Base-by-base conservation (phyloP, 2,888 invertebrate genomes). In the Tromatobia lineatoria region DNA sequence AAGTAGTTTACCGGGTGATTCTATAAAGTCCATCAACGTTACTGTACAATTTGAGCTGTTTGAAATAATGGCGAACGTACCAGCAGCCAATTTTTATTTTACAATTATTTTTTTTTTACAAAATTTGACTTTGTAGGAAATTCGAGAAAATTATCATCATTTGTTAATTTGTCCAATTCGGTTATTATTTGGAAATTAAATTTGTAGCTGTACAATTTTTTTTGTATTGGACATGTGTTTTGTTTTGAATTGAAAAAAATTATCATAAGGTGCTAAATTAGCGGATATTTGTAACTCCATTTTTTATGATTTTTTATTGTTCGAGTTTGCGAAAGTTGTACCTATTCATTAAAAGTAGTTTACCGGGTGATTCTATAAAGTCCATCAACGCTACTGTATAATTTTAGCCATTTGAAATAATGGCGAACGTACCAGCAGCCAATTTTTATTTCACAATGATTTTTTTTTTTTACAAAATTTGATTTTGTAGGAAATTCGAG, bases 241-340 rank as follows among this genome's bases (percentile, higher is more conserved):
- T n/a, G n/a, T n/a, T n/a, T n/a, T n/a, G n/a, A n/a, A n/a, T n/a
- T n/a, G n/a, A n/a, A n/a, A n/a, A n/a, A n/a, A n/a, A n/a, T n/a
- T n/a, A n/a, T n/a, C n/a, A n/a, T n/a, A n/a, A n/a, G n/a, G n/a
- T n/a, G n/a, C n/a, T n/a, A n/a, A n/a, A n/a, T n/a, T n/a, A 54
- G 15, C 47, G 38, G 42, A 15, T 34, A 61, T 38, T 13, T 38
- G 64, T 64, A 11, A n/a, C n/a, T n/a, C n/a, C 29, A 29, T 29
- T 29, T 29, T 29, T 34, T 0, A 34, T 34, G 4, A 7, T 34
- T 34, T 4, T 38, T 38, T 38, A 20, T 18, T 10, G 13, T 34
- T 20, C 64, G 34, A 64, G 64, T 18, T 42, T 64, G 64, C 38
- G 15, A 64, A 38, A 64, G 20, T 18, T 20, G 18, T 18, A 18